Evolutionary conservation across 2,113 vertebrate genomes (phyloP).

Genomic region (Antigone vipio): DNA sequence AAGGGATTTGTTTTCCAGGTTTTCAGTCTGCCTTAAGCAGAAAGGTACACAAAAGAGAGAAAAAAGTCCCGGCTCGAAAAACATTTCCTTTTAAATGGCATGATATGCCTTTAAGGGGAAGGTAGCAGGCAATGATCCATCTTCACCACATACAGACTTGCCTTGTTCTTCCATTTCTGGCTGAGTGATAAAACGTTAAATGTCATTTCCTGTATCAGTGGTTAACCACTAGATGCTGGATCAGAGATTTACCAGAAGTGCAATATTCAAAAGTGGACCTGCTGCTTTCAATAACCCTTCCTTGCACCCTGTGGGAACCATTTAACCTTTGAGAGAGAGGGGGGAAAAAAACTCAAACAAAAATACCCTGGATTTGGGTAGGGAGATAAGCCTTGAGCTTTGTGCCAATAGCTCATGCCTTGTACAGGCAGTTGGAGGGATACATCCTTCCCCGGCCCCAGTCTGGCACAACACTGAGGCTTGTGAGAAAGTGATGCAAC

Average conservation of each 20-base stretch:
- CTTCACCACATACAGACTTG: constrained; percentile 68
- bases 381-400: background rate
- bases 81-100: constrained; percentile 30
- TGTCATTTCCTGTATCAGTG: constrained; percentile 82
- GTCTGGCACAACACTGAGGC: background rate
- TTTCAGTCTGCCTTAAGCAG: background rate
- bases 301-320: constrained; percentile 68
- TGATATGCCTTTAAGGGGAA: constrained; percentile 71
- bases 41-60: background rate
- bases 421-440: background rate
- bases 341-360: background rate
- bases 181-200: constrained; percentile 77
- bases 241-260: constrained; percentile 80
- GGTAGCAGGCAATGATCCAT: constrained; percentile 68
- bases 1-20: constrained; percentile 11
- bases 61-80: background rate
- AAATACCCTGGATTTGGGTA: background rate
- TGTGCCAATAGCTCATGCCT: background rate
- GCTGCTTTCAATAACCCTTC: constrained; percentile 74
- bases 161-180: constrained; percentile 79
- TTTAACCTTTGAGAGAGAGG: constrained; percentile 46
- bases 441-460: background rate
- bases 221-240: constrained; percentile 78
- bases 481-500: background rate
- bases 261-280: constrained; percentile 67